Evolutionary conservation across 2,797 vertebrate genomes (phyloP).

Genomic region (Sebastes trivittatus): DNA sequence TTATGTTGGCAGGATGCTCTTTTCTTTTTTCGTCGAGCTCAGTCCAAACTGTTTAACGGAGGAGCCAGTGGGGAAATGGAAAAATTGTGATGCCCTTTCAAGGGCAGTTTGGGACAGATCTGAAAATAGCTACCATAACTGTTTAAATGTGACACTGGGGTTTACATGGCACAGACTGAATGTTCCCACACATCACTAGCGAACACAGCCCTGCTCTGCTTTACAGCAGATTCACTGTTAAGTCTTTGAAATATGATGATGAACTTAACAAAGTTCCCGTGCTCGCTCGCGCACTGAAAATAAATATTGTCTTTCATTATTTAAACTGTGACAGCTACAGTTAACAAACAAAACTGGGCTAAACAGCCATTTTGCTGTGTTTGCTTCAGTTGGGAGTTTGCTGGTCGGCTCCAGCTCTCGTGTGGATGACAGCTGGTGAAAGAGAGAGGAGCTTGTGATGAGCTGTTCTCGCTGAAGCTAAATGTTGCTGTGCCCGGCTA

Average conservation of each 20-base stretch:
- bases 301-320: background rate
- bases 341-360: background rate
- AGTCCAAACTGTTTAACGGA: slow-evolving; percentile 24
- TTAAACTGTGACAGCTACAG: background rate
- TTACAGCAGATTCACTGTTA: background rate
- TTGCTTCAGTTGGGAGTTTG: slow-evolving; percentile 17
- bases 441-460: slow-evolving; percentile 28
- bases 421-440: slow-evolving; percentile 43
- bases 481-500: slow-evolving; percentile 43
- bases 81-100: slow-evolving; percentile 67
- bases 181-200: slow-evolving; percentile 39
- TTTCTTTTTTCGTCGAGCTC: background rate
- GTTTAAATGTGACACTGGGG: slow-evolving; percentile 37
- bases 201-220: background rate
- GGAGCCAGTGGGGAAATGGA: slow-evolving; percentile 58
- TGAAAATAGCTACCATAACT: slow-evolving; percentile 70
- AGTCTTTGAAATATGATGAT: background rate
- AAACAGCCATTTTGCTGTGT: slow-evolving; percentile 5
- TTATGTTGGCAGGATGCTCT: slow-evolving; percentile 33
- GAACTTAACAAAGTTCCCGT: background rate
- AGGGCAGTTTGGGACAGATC: slow-evolving; percentile 61
- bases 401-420: slow-evolving; percentile 12
- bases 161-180: slow-evolving; percentile 43
- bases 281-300: background rate
- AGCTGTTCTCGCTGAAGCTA: slow-evolving; percentile 34